A percentile compares a stretch with the other conserved stretches of the same genome.
phyloP scores from a whole-genome alignment of 64 coral and sea anemone genomes.

The Montipora capricornis region DNA sequence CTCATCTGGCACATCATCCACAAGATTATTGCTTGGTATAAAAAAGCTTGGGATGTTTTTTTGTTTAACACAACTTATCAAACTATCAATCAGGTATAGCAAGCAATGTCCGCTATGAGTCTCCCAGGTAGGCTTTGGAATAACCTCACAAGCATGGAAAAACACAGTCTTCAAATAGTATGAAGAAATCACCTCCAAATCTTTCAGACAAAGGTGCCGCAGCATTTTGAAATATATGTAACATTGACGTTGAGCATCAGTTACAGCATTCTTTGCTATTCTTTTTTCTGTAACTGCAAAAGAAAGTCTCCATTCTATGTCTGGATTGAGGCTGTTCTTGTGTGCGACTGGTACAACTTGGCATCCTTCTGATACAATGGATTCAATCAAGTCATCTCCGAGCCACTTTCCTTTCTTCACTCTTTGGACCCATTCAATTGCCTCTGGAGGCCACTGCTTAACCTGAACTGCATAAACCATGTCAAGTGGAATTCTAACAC shows the following conservation, averaged over 20 bases:
- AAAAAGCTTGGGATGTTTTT: constrained; percentile 59
- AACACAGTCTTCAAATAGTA: constrained; percentile 64
- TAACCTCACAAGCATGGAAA: constrained; percentile 55
- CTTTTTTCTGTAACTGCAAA: constrained; percentile 59
- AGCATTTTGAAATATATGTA: constrained; percentile 63
- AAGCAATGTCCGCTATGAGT: constrained; percentile 58
- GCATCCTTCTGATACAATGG: constrained; percentile 49
- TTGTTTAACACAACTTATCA: constrained; percentile 40
- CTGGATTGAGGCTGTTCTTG: constrained; percentile 62
- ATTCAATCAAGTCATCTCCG: constrained; percentile 53
- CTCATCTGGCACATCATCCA: constrained; percentile 41
- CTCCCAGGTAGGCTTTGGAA: constrained; percentile 53
- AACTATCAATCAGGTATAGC: constrained; percentile 50
- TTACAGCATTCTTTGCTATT: constrained; percentile 52
- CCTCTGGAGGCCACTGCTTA: constrained; percentile 54
- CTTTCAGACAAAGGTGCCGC: constrained; percentile 59
- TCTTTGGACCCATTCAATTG: constrained; percentile 61
- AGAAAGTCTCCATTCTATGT: constrained; percentile 64
- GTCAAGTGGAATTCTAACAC: constrained; percentile 57
- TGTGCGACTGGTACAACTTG: constrained; percentile 58
- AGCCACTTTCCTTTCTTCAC: constrained; percentile 35
- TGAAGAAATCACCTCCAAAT: constrained; percentile 61
- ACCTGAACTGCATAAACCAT: constrained; percentile 59
- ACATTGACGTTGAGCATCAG: constrained; percentile 67
- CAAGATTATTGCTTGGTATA: constrained; percentile 42